phyloP scores from a whole-genome alignment of 2,888 invertebrate species.

The Chloromyia formosa region DNA sequence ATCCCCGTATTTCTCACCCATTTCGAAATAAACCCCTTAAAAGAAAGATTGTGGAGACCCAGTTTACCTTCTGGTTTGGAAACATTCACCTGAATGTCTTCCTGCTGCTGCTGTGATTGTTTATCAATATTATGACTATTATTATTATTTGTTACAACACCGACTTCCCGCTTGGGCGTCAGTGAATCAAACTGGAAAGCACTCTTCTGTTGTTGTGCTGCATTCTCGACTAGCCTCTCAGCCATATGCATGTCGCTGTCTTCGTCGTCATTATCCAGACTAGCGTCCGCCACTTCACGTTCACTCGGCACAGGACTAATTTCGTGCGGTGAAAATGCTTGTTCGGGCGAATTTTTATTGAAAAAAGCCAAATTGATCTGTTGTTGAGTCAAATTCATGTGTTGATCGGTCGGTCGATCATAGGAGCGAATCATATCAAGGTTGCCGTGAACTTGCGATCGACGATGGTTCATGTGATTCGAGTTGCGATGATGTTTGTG shows the following conservation, averaged over 20 bases:
- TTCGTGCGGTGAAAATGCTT: slow-evolving; percentile 53
- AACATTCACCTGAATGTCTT: slow-evolving; percentile 52
- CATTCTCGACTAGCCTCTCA: slow-evolving; percentile 62
- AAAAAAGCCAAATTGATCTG: slow-evolving; percentile 54
- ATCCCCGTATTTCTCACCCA: too few species aligned
- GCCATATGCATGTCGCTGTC: slow-evolving; percentile 61
- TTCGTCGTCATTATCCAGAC: not conserved
- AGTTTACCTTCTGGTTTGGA: slow-evolving; percentile 41
- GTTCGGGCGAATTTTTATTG: slow-evolving; percentile 53
- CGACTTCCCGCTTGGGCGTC: slow-evolving; percentile 59
- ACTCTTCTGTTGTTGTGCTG: slow-evolving; percentile 61
- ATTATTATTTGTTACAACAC: slow-evolving; percentile 4
- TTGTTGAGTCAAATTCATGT: slow-evolving; percentile 54
- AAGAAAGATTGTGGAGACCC: too few species aligned
- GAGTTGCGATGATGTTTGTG: slow-evolving; percentile 58
- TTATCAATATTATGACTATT: slow-evolving; percentile 45
- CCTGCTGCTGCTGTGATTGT: slow-evolving; percentile 44
- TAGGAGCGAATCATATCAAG: slow-evolving; percentile 52
- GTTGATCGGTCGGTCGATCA: slow-evolving; percentile 52
- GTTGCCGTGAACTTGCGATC: slow-evolving; percentile 51
- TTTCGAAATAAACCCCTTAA: too few species aligned
- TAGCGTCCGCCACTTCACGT: slow-evolving; percentile 35
- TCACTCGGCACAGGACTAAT: slow-evolving; percentile 50
- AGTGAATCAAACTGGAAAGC: slow-evolving; percentile 64
- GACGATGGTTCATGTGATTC: slow-evolving; percentile 54